phyloP scores from a whole-genome alignment of 1,140 invertebrate species.

The Lepidurus arcticus region DNA sequence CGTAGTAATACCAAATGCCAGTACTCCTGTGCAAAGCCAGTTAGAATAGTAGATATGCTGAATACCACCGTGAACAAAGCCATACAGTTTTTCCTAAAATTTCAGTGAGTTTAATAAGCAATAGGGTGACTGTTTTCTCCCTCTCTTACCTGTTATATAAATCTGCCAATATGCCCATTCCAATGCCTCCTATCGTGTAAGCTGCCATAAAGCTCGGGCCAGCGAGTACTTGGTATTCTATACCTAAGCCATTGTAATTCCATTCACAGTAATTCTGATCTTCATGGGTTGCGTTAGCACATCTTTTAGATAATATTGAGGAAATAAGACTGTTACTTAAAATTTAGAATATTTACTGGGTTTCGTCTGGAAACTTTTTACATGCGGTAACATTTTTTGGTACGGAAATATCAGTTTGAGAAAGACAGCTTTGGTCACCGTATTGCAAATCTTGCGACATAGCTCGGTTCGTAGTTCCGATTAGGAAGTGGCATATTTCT shows the following conservation, averaged over 20 bases:
- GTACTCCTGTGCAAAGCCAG: conserved; percentile 74
- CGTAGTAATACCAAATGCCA: conserved; percentile 83
- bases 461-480: conserved; percentile 75
- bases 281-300: background rate
- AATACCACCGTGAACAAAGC: conserved; percentile 71
- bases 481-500: conserved; percentile 78
- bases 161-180: conserved; percentile 78
- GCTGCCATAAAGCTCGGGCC: conserved; percentile 87
- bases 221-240: conserved; percentile 86
- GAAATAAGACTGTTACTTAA: background rate
- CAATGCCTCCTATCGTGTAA: conserved; percentile 77
- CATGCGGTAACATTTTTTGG: background rate
- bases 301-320: background rate
- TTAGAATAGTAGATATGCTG: conserved; percentile 72
- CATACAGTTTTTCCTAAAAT: conserved; percentile 63
- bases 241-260: conserved; percentile 84
- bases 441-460: conserved; percentile 77
- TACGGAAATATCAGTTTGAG: conserved; percentile 48
- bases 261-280: conserved; percentile 46
- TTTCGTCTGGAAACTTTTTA: background rate
- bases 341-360: background rate
- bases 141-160: conserved; percentile 51
- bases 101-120: background rate
- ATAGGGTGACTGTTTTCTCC: background rate
- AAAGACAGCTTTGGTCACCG: conserved; percentile 78